These are phyloP conservation scores for Drosophila funebris DNA, from an alignment of 1,140 invertebrate species.

Conservation along the genomic window DNA sequence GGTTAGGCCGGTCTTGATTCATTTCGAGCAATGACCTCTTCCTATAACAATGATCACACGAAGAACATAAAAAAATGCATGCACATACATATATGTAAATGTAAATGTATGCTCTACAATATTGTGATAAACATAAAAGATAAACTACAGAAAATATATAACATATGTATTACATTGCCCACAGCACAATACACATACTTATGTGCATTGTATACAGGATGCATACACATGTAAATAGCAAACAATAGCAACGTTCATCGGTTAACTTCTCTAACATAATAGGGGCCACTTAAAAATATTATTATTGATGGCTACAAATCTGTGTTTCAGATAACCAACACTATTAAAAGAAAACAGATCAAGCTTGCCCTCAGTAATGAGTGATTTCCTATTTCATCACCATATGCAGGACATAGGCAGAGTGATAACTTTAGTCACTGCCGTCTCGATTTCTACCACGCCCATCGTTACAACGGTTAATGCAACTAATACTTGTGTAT, in stretches of 20 bases:
- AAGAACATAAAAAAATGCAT: too few species aligned
- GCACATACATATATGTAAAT: too few species aligned
- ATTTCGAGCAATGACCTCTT: too few species aligned
- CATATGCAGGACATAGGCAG: neutral
- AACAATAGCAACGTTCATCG: neutral
- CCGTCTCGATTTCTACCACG: conserved; percentile 14
- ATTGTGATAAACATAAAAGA: too few species aligned
- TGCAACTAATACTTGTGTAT: neutral
- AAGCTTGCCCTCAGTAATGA: neutral
- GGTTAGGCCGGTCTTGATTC: too few species aligned
- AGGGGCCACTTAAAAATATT: too few species aligned
- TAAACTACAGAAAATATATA: too few species aligned
- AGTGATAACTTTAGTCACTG: neutral
- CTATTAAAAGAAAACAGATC: neutral
- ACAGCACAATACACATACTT: neutral
- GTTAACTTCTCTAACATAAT: too few species aligned
- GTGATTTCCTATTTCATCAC: neutral
- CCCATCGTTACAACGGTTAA: neutral
- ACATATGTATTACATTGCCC: too few species aligned
- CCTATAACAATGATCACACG: too few species aligned
- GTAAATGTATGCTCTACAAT: too few species aligned
- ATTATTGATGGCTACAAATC: neutral
- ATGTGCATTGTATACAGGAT: neutral
- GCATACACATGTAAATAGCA: neutral
- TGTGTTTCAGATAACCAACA: neutral